Evolutionary conservation across 2,113 vertebrate species (phyloP), one percentile per base, ranked within the genome.

Genomic region (Protobothrops flavoviridis): DNA sequence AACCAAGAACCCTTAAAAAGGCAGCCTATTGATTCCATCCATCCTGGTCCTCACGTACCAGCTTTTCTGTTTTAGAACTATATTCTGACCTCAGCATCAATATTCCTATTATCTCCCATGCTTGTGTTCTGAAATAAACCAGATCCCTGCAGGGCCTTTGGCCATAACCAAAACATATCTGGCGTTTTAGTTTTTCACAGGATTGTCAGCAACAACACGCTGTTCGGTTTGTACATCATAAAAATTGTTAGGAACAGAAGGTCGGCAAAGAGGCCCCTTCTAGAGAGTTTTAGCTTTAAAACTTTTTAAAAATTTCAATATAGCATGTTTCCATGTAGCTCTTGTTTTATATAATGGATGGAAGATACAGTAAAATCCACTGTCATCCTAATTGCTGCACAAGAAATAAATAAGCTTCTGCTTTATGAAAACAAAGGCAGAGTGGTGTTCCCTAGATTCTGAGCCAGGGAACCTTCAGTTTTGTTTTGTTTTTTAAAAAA

Each of bases 21-120:
- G 93, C 95, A 94, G 96, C 93, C n/a, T 96, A 96, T 97, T 97
- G 97, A 97, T 98, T 98, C 97, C 95, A 95, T 94, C 21, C 95
- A 93, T 95, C 88, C 93, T 96, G 95, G 94, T 94, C 89, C 97
- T 96, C 96, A 94, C 94, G 96, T 96, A 96, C 20, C 50, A 20
- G 74, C 81, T 7, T 2, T 94, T 97, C 96, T 94, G 94, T 90
- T 93, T 96, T 96, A 96, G 96, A 8, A n/a, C 97, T 96, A 43
- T 87, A 64, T 97, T 97, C 96, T 94, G 94, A 94, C n/a, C 0
- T 74, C 64, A 10, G 53, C 52, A 91, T 50, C 95, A 91, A 96
- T 97, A 92, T 96, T 97, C 93, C 96, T 96, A 95, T 86, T 92
- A 94, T 94, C 97, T 85, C 89, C 93, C 88, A 93, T 94, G 56